These are phyloP conservation scores for Girardinichthys multiradiatus DNA, from an alignment of 2,113 vertebrate genomes.

Conservation along the genomic window DNA sequence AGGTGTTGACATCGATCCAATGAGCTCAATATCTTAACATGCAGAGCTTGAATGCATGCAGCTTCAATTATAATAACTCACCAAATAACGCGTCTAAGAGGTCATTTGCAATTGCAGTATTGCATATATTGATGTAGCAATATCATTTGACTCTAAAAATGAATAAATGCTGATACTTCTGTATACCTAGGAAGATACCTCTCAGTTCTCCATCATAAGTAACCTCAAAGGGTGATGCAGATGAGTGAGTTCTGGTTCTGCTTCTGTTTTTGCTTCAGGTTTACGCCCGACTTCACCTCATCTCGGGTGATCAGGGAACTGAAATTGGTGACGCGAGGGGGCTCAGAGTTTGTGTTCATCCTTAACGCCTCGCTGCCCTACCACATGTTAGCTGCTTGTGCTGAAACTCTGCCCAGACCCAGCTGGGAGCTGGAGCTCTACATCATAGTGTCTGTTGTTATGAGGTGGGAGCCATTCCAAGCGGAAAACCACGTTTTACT, in stretches of 20 bases:
- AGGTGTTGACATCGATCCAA: too few species aligned
- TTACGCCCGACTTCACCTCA: slow-evolving; percentile 98
- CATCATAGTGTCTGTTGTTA: slow-evolving; percentile 92
- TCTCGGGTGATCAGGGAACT: slow-evolving; percentile 96
- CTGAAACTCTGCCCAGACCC: slow-evolving; percentile 93
- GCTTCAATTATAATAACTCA: too few species aligned
- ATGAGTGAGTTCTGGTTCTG: neutral
- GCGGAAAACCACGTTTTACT: too few species aligned
- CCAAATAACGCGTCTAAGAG: neutral
- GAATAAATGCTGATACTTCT: neutral
- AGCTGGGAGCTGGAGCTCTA: slow-evolving; percentile 96
- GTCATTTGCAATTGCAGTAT: neutral
- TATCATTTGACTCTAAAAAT: neutral
- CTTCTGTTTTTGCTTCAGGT: slow-evolving; percentile 77
- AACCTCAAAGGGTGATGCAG: neutral
- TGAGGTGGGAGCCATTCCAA: slow-evolving; percentile 82
- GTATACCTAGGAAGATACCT: too few species aligned
- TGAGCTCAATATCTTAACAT: too few species aligned
- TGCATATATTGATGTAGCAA: too few species aligned
- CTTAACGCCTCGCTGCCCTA: slow-evolving; percentile 97
- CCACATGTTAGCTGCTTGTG: slow-evolving; percentile 94
- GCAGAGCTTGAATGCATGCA: too few species aligned
- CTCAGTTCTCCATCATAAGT: too few species aligned
- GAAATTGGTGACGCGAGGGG: slow-evolving; percentile 89
- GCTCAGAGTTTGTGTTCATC: slow-evolving; percentile 92